Percentiles rank a stretch among this genome's conserved stretches.
These are phyloP conservation scores for Cydia strobilella DNA, from an alignment of 1,140 invertebrate genomes.

Conservation along the genomic window DNA sequence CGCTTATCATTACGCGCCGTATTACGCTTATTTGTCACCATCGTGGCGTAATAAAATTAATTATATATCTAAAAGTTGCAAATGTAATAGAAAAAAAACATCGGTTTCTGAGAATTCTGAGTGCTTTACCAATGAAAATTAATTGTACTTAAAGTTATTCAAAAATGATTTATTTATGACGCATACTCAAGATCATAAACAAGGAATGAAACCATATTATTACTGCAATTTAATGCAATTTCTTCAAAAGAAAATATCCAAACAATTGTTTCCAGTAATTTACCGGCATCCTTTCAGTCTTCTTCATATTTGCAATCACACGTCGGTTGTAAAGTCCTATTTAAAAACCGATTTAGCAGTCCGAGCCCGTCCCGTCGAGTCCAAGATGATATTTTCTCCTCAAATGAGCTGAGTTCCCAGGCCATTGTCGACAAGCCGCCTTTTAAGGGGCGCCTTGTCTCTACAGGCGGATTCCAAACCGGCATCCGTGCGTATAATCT, in stretches of 20 bases:
- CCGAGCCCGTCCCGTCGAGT: conserved; percentile 40
- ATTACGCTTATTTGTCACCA: no score
- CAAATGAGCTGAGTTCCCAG: conserved; percentile 77
- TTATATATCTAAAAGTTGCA: no score
- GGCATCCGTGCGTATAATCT: conserved; percentile 51
- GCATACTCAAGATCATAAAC: not conserved
- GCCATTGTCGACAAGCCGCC: conserved; percentile 68
- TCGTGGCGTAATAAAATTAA: no score
- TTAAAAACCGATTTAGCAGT: conserved; percentile 68
- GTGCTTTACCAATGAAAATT: no score
- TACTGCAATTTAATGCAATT: not conserved
- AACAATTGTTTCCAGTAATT: conserved; percentile 19
- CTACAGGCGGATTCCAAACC: conserved; percentile 66
- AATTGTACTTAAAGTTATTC: no score
- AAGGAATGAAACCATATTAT: not conserved
- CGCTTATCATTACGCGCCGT: no score
- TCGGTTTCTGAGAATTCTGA: no score
- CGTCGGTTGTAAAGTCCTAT: conserved; percentile 50
- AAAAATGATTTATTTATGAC: not conserved
- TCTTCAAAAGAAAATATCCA: conserved; percentile 8
- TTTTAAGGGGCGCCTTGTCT: conserved; percentile 60
- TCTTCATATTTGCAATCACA: conserved; percentile 50
- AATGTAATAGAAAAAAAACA: no score
- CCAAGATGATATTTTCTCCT: conserved; percentile 69
- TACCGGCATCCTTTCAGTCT: conserved; percentile 24